Evolutionary conservation across 2,113 vertebrate genomes (phyloP).

Genomic region (Semnornis frantzii): DNA sequence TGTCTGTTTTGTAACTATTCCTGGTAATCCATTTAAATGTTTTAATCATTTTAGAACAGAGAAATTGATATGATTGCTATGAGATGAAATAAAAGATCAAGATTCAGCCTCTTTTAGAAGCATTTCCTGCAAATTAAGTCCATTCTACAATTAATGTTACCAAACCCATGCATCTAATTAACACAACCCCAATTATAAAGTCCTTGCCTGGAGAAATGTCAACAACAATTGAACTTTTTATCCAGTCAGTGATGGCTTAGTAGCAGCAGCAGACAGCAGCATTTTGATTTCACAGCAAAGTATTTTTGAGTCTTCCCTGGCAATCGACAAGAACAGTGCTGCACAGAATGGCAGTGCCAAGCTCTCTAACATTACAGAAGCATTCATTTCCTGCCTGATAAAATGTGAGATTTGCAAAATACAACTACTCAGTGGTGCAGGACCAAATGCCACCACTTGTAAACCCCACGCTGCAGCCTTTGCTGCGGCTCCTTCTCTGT

Average conservation of each 20-base stretch:
- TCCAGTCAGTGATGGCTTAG: background rate
- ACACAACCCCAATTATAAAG: background rate
- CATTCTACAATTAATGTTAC: background rate
- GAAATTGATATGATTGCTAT: background rate
- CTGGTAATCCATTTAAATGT: background rate
- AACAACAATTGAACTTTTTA: background rate
- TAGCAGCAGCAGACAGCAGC: background rate
- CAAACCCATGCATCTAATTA: background rate
- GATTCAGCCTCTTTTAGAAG: background rate
- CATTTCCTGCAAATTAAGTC: background rate
- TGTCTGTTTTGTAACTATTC: background rate
- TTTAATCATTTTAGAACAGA: background rate
- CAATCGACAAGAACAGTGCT: background rate
- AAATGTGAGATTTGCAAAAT: background rate
- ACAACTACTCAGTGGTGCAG: background rate
- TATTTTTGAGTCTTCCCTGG: background rate
- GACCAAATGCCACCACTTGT: background rate
- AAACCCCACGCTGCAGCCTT: background rate
- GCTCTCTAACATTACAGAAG: background rate
- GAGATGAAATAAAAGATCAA: background rate
- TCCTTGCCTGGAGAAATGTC: background rate
- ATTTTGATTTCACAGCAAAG: background rate
- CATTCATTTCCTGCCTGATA: background rate
- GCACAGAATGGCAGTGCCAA: background rate
- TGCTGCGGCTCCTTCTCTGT: background rate